Base-by-base conservation (phyloP, 2,888 invertebrate genomes). In the Hesperia comma region DNA sequence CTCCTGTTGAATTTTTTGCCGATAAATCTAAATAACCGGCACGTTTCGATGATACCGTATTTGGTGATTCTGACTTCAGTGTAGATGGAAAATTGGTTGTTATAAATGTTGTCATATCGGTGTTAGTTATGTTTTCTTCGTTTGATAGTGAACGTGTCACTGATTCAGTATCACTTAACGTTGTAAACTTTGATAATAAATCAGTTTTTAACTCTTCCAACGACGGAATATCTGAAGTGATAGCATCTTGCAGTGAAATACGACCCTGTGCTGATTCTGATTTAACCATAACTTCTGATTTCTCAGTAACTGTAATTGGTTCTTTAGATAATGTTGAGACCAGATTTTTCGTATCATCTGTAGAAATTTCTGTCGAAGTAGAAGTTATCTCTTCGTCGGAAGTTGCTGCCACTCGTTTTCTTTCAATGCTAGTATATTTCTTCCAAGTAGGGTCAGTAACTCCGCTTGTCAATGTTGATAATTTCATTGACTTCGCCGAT, bases 1-100 rank as follows among this genome's bases (percentile, higher is more conserved):
- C 64, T 51, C 32, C 37, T 14, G 55, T 68, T 33, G 49, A 53
- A 58, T 66, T 61, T 66, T 76, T 82, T 43, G 76, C 77, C 17
- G 85, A 84, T 57, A 82, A 82, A 71, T 90, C 83, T 71, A 87
- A 72, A 70, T 81, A 90, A 5, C 90, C 90, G 46, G 83, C 90
- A 70, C 89, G 78, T 75, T 79, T 86, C 7, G 88, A 83, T 56
- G 82, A 79, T 15, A 88, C 77, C 12, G 79, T 77, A 17, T 80
- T 66, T n/a, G 15, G 43, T 19, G 14, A 33, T 43, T 66, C 53
- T 8, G 21, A 54, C 37, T 54, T 41, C 0, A 17, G 17, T 17
- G 32, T 17, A 6, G 53, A 17, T 33, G 12, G 1, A 2, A 46
- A 57, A 15, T 17, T 55, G n/a, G 64, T 15, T 7, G 53, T 53